Conservation (phyloP, 1,140 invertebrate species). For the Wasmannia auropunctata region DNA sequence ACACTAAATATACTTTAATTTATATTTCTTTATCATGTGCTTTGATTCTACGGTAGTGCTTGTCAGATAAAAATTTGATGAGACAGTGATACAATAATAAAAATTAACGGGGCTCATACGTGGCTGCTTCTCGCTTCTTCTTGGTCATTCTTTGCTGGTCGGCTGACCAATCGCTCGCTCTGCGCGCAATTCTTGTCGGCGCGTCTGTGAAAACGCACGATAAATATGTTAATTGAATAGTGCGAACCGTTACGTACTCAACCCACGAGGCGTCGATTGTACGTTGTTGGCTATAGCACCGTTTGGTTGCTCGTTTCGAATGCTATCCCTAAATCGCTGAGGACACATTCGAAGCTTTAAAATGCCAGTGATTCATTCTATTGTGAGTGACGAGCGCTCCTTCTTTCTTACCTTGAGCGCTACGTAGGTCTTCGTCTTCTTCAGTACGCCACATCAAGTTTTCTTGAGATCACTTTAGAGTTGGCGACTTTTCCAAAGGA, state of each 20-base stretch:
- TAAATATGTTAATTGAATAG: conserved; percentile 80
- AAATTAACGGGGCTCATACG: conserved; percentile 40
- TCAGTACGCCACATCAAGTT: neutral
- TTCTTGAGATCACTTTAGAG: neutral
- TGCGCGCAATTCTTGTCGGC: neutral
- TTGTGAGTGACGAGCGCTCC: neutral
- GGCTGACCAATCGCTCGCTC: neutral
- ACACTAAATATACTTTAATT: neutral
- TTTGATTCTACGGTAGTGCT: neutral
- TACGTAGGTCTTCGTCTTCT: neutral
- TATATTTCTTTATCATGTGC: neutral
- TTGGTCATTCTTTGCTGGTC: neutral
- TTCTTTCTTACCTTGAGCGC: neutral
- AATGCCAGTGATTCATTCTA: neutral
- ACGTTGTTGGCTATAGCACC: conserved; percentile 41
- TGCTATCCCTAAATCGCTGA: neutral
- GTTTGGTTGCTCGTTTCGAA: conserved; percentile 45
- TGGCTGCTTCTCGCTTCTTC: conserved; percentile 11
- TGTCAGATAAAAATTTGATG: neutral
- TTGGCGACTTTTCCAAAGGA: no score
- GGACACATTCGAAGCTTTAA: neutral
- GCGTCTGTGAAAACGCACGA: conserved; percentile 64
- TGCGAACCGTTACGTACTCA: conserved; percentile 75
- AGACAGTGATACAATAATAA: conserved; percentile 19
- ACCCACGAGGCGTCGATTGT: conserved; percentile 61